phyloP scores from a whole-genome alignment of 2,888 invertebrate species.

The Drosophila robusta region DNA sequence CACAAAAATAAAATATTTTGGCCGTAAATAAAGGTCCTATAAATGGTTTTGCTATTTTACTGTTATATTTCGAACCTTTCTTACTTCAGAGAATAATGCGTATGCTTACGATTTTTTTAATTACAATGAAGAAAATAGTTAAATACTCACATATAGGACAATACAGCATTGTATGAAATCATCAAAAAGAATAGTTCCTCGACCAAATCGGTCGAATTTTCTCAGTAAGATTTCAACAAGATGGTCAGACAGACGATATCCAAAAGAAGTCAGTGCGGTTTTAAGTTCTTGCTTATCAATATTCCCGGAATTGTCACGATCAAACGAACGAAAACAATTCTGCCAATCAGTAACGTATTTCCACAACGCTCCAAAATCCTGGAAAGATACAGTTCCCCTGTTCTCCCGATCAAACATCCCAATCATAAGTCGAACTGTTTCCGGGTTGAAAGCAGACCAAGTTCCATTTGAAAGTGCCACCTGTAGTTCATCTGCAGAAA shows the following conservation, averaged over 20 bases:
- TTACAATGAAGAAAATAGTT: background rate
- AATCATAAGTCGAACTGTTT: constrained; percentile 92
- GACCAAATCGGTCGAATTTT: constrained; percentile 97
- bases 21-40: no score
- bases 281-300: constrained; percentile 96
- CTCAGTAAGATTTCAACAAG: constrained; percentile 93
- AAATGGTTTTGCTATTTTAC: no score
- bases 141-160: constrained; percentile 85
- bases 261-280: constrained; percentile 95
- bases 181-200: constrained; percentile 97
- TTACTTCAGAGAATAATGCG: no score
- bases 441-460: constrained; percentile 99
- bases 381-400: constrained; percentile 95
- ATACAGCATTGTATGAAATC: constrained; percentile 99
- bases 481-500: constrained; percentile 95
- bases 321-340: constrained; percentile 97
- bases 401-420: constrained; percentile 98
- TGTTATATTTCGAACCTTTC: no score
- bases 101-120: background rate
- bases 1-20: no score
- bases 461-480: constrained; percentile 97
- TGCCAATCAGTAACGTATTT: constrained; percentile 99
- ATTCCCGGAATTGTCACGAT: constrained; percentile 96
- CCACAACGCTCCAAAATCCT: constrained; percentile 98
- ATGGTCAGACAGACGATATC: constrained; percentile 93